Conservation (phyloP, 1,140 invertebrate genomes). For the Oedothorax gibbosus region DNA sequence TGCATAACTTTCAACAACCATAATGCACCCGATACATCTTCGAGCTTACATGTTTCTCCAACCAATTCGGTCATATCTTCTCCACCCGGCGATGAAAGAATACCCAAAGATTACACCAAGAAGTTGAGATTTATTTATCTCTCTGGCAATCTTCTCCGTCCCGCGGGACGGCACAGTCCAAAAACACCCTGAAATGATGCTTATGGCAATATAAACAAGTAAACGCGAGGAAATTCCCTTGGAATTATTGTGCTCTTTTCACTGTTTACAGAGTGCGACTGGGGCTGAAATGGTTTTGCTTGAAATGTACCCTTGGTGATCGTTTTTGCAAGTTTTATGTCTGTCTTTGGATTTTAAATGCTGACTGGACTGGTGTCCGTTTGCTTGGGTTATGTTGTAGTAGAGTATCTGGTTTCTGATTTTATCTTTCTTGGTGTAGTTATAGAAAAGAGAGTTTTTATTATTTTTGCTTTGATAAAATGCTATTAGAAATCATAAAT, state of each 20-base stretch:
- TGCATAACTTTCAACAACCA: too few species aligned
- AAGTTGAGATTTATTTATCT: constrained; percentile 45
- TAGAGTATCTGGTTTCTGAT: too few species aligned
- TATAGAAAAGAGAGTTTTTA: too few species aligned
- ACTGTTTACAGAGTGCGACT: constrained; percentile 7
- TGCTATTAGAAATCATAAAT: too few species aligned
- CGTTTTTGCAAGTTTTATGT: constrained; percentile 23
- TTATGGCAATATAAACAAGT: constrained; percentile 35
- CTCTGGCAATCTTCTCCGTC: constrained; percentile 11
- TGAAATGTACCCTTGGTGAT: constrained; percentile 10
- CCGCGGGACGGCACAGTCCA: background rate
- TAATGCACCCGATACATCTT: too few species aligned
- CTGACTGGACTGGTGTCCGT: background rate
- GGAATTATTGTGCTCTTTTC: background rate
- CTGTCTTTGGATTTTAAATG: background rate
- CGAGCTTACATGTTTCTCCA: too few species aligned
- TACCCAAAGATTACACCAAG: constrained; percentile 12
- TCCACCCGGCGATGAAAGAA: constrained; percentile 9
- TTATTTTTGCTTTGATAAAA: too few species aligned
- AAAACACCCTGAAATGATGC: constrained; percentile 21
- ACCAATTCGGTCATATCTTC: too few species aligned
- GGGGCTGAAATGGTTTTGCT: background rate
- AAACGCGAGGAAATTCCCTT: constrained; percentile 22
- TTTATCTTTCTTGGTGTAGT: too few species aligned
- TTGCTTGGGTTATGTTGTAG: too few species aligned